Conservation (phyloP, 2,113 vertebrate genomes). For the Nibea coibor region DNA sequence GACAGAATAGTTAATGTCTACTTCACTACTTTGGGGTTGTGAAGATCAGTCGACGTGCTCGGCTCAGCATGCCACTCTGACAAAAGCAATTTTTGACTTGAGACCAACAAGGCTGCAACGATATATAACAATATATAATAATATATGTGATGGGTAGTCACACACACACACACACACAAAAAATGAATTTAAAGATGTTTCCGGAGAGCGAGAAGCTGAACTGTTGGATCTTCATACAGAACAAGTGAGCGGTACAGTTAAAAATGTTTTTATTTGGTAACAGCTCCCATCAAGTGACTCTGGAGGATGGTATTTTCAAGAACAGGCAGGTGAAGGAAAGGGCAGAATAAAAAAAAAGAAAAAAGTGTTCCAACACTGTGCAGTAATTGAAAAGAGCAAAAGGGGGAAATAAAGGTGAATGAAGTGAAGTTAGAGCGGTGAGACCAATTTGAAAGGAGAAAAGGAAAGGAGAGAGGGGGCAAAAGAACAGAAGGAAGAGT, state of each 20-base stretch:
- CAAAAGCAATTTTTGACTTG: not conserved
- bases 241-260: not conserved
- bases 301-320: slow-evolving; percentile 28
- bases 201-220: not conserved
- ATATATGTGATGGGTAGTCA: too few species aligned
- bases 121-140: too few species aligned
- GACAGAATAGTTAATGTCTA: slow-evolving; percentile 26
- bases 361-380: slow-evolving; percentile 10
- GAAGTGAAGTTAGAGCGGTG: slow-evolving; percentile 4
- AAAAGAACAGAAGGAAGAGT: not conserved
- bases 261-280: slow-evolving; percentile 17
- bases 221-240: not conserved
- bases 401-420: slow-evolving; percentile 23
- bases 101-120: not conserved
- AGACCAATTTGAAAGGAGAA: slow-evolving; percentile 31
- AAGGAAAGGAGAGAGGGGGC: slow-evolving; percentile 9
- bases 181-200: too few species aligned
- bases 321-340: not conserved
- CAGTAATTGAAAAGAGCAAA: slow-evolving; percentile 44
- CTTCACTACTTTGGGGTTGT: not conserved
- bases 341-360: slow-evolving; percentile 1
- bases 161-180: too few species aligned
- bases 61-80: not conserved
- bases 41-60: not conserved
- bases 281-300: slow-evolving; percentile 5